Conservation (phyloP, 2,888 invertebrate genomes). For the Quadroppia sp. region DNA sequence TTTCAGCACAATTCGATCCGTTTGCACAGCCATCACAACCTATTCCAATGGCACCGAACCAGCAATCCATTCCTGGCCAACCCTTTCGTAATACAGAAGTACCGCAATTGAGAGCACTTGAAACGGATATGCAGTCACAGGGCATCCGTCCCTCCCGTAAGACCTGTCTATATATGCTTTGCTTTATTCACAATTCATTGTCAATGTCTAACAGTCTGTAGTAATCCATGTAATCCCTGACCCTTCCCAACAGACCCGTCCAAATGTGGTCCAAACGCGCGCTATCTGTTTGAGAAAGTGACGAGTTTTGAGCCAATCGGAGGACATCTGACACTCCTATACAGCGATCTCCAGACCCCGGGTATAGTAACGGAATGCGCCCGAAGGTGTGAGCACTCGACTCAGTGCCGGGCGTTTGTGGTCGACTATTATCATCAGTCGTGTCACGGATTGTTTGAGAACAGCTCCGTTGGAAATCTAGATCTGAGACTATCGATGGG, state of each 20-base stretch:
- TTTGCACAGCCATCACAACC: constrained; percentile 6
- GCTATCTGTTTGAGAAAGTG: constrained; percentile 47
- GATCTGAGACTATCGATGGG: constrained; percentile 47
- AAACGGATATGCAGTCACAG: constrained; percentile 26
- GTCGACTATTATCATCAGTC: constrained; percentile 54
- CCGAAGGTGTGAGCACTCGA: constrained; percentile 52
- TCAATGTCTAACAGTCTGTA: background rate
- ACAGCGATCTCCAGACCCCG: constrained; percentile 50
- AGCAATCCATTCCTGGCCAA: background rate
- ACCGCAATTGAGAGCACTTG: constrained; percentile 38
- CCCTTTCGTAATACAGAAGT: background rate
- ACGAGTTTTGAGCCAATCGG: constrained; percentile 49
- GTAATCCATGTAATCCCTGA: too few species aligned
- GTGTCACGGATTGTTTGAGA: constrained; percentile 49
- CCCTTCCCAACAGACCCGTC: constrained; percentile 24
- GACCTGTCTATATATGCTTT: background rate
- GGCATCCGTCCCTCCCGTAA: constrained; percentile 10
- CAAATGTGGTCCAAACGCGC: constrained; percentile 46
- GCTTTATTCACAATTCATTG: background rate
- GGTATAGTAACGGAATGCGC: constrained; percentile 54
- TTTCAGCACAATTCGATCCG: constrained; percentile 19
- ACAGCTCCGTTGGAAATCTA: constrained; percentile 44
- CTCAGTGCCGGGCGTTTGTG: constrained; percentile 54
- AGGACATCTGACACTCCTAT: constrained; percentile 48
- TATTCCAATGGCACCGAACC: background rate